Evolutionary conservation across 2,888 invertebrate species (phyloP).

Genomic region (Lomographa bimaculata): DNA sequence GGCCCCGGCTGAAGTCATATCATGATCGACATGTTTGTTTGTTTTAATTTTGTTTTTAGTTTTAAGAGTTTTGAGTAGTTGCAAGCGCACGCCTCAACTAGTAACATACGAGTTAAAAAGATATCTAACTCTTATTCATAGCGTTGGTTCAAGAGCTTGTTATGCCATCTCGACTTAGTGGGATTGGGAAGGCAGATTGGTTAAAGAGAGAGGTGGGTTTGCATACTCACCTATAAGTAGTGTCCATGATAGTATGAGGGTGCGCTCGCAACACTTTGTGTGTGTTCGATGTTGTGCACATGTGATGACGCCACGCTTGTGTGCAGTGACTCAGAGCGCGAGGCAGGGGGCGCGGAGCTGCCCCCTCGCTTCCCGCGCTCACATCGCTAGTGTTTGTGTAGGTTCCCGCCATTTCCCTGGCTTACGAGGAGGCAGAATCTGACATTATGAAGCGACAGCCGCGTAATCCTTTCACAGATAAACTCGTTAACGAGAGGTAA

Average conservation of each 20-base stretch:
- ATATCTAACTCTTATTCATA: no score
- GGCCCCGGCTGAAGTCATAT: conserved; percentile 59
- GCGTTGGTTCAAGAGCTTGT: no score
- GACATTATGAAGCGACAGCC: conserved; percentile 99
- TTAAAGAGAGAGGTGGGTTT: no score
- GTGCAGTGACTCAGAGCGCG: conserved; percentile 43
- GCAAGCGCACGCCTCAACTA: conserved; percentile 54
- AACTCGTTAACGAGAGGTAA: conserved; percentile 99
- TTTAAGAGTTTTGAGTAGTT: conserved; percentile 61
- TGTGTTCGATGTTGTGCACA: conserved; percentile 78
- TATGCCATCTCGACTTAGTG: no score
- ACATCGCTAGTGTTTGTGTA: conserved; percentile 85
- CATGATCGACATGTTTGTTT: conserved; percentile 69
- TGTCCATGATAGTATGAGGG: conserved; percentile 29
- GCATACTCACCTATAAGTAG: no score
- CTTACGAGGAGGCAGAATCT: conserved; percentile 98
- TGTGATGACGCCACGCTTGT: conserved; percentile 68
- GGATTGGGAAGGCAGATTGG: no score
- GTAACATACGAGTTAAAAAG: no score
- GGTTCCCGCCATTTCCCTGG: conserved; percentile 99
- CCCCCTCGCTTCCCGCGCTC: conserved; percentile 51
- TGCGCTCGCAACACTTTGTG: conserved; percentile 52
- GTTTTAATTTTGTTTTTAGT: conserved; percentile 67
- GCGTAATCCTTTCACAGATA: conserved; percentile 98
- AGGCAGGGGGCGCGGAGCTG: conserved; percentile 19